Base-by-base conservation (phyloP, 2,113 vertebrate species). In the Gallinago undulata region DNA sequence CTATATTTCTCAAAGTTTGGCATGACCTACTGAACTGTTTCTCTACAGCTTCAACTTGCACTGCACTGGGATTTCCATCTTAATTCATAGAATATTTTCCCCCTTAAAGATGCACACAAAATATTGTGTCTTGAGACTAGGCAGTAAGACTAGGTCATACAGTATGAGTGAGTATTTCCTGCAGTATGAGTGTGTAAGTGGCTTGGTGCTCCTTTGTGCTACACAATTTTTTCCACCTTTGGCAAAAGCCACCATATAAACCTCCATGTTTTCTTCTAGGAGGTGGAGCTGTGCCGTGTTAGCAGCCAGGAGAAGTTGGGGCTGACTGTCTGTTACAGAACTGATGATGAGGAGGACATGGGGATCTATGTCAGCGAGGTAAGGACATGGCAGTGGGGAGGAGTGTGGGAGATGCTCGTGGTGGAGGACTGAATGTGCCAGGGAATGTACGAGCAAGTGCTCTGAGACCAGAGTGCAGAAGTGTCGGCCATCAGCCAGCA, bases 301-400 rank as follows among this genome's bases (percentile, higher is more conserved):
- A 98, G 96, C 98, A 99, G 98, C 97, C 99, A 99, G 82, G 99
- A 99, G 96, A 99, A 99, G 97, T 96, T 99, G 89, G 99, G 99
- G 3, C 97, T 99, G 93, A 99, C 99, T 43, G 98, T 99, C 92
- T 99, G 99, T 92, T 99, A 99, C 97, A 98, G 99, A 95, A 99
- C 99, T 0, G 99, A 99, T 87, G 99, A 99, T 62, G 99, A 99
- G 74, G 99, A 99, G 47, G 99, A 99, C 85, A 98, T 96, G 0
- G 99, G 99, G 70, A 99, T 99, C 97, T 99, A 99, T 91, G 98
- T 99, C 96, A 99, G 99, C 2, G 98, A 99, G 99, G 99, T 99
- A 97, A 98, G 94, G 60, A 77, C 7, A 6, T 59, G 57, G 23
- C 15, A 5, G 1, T 45, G 60, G 47, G 59, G 56, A 76, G 43